Evolutionary conservation across 2,797 vertebrate genomes (phyloP), one percentile per base, ranked within the genome.

Genomic region (Darevskia nairensis): DNA sequence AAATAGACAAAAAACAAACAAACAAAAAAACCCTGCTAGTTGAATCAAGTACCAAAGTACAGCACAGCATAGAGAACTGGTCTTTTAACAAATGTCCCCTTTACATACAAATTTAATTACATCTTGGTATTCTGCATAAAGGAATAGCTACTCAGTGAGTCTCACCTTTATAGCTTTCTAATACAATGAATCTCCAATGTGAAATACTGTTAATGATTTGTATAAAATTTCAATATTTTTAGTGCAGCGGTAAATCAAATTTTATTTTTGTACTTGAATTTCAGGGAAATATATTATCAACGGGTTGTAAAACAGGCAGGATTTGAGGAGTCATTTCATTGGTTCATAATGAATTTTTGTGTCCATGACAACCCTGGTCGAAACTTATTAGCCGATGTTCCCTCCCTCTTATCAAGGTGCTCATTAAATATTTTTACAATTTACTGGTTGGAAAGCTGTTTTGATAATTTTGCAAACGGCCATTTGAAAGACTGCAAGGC

Each of bases 221-320:
- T 75, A 88, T 94, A 91, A 95, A 94, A 95, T 68, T 71, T 80
- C 0, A 0, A 92, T 91, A 91, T 89, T 88, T 94, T 95, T 84
- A 94, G 72, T 88, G 88, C 50, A 21, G 80, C 1, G 41, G 85
- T 94, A 95, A 94, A 94, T 96, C 94, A 94, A 91, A 82, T 93
- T 96, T 93, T 94, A 93, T 93, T 94, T 81, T 91, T 89, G 77
- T 74, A 89, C 91, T 85, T 86, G 76, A 55, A 50, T 79, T 90
- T 76, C 89, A 93, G 27, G 86, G 90, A 92, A 75, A 89, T 88
- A 17, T 88, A 84, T 93, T 91, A 94, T 91, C 92, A 95, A 93
- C 64, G 95, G 50, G 93, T 91, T 91, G 94, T 88, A 91, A 95
- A 94, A 90, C 79, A 69, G 87, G 88, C 66, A 85, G 93, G 91